Conservation (phyloP, 2,888 invertebrate genomes). For the Caenorhabditis sp. region DNA sequence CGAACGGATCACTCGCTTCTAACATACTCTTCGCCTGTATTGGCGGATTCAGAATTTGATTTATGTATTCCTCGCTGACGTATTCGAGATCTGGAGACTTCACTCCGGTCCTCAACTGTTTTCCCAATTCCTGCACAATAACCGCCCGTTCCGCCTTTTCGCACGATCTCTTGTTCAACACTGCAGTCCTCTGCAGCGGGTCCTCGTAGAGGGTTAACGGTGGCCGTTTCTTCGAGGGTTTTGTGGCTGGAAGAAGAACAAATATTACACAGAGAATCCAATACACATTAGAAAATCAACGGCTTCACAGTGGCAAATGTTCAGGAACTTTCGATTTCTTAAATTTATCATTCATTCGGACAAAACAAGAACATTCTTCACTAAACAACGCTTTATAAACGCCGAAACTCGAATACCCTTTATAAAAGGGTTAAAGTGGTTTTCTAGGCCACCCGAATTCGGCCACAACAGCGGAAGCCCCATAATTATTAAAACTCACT, state of each 20-base stretch:
- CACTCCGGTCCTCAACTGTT: neutral
- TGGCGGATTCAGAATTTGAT: neutral
- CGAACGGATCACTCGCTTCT: slow-evolving; percentile 4
- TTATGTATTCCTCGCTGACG: neutral
- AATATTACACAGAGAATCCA: too few species aligned
- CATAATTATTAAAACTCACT: too few species aligned
- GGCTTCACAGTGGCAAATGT: too few species aligned
- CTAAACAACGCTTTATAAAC: neutral
- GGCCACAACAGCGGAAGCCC: too few species aligned
- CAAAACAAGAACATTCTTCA: neutral
- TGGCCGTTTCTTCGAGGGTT: too few species aligned
- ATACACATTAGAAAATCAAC: too few species aligned
- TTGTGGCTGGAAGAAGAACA: too few species aligned
- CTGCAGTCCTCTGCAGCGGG: neutral
- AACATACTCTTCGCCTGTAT: neutral
- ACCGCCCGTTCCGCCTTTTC: neutral
- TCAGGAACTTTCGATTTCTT: too few species aligned
- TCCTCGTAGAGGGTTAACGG: neutral
- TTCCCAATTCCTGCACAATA: neutral
- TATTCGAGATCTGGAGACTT: neutral
- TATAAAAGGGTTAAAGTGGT: too few species aligned
- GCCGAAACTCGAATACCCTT: too few species aligned
- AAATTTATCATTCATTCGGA: too few species aligned
- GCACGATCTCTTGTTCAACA: neutral
- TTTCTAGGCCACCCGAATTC: too few species aligned